phyloP scores from a whole-genome alignment of 2,888 invertebrate genomes.

The Ptilodon capucinus region DNA sequence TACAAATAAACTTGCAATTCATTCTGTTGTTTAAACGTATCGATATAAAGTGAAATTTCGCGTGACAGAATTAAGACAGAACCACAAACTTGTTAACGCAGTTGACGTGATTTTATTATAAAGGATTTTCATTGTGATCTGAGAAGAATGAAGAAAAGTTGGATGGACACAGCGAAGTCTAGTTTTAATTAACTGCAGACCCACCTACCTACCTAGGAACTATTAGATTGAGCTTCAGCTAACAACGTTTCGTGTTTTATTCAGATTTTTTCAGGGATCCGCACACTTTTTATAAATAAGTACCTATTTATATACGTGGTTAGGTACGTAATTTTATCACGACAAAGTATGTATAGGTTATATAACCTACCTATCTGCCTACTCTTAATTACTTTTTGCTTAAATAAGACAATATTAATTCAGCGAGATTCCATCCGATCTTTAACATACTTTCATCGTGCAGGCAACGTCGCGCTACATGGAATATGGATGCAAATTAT shows the following conservation, averaged over 20 bases:
- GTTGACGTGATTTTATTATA: conserved; percentile 13
- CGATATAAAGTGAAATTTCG: conserved; percentile 24
- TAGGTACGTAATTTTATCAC: too few species aligned
- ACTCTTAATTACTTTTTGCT: too few species aligned
- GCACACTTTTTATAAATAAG: too few species aligned
- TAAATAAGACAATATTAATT: too few species aligned
- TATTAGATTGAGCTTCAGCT: conserved; percentile 15
- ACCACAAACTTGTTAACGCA: conserved; percentile 15
- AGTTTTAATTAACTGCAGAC: conserved; percentile 36
- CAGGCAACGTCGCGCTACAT: too few species aligned
- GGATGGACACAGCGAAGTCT: conserved; percentile 19
- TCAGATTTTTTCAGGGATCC: not conserved
- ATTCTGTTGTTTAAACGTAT: conserved; percentile 7
- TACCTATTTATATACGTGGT: too few species aligned
- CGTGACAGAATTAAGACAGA: conserved; percentile 11
- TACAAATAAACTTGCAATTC: conserved; percentile 23
- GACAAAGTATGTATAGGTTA: too few species aligned
- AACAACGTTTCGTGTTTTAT: conserved; percentile 2
- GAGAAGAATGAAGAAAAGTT: conserved; percentile 14
- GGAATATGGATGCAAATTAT: too few species aligned
- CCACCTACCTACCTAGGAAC: too few species aligned
- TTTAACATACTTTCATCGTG: too few species aligned
- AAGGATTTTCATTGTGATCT: conserved; percentile 12
- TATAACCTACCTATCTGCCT: too few species aligned
- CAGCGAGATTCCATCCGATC: too few species aligned